phyloP scores from a whole-genome alignment of 2,113 vertebrate species.

The Rynchops niger region DNA sequence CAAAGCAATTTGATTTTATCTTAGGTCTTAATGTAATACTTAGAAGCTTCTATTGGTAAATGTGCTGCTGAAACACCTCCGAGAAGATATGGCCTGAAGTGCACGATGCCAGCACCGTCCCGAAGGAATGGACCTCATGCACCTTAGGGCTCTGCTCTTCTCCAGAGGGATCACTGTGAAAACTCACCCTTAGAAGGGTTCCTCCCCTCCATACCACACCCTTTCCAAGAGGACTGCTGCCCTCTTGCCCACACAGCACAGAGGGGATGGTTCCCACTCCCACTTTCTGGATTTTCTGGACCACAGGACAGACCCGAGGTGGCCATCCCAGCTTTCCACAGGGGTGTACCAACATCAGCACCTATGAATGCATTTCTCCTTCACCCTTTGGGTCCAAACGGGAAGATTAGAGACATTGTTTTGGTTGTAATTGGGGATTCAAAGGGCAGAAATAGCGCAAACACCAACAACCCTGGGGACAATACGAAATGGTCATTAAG shows the following conservation, averaged over 20 bases:
- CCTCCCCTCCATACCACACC: neutral
- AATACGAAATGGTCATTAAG: neutral
- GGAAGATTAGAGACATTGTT: neutral
- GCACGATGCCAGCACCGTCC: accelerated
- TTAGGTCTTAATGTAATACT: neutral
- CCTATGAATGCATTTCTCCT: accelerated
- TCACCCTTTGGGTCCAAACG: accelerated
- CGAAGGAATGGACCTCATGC: neutral
- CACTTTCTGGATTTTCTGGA: neutral
- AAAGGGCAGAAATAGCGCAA: neutral
- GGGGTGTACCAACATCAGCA: neutral
- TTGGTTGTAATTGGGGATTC: neutral
- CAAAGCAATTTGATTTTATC: neutral
- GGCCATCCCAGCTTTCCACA: accelerated
- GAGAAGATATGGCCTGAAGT: accelerated
- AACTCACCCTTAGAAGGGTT: neutral
- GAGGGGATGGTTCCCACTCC: neutral
- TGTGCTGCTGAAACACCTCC: neutral
- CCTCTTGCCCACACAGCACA: accelerated
- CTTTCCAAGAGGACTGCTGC: neutral
- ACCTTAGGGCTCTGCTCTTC: neutral
- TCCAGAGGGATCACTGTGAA: accelerated
- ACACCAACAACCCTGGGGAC: neutral
- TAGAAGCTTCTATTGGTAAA: neutral
- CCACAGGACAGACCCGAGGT: accelerated